Conservation (phyloP, 2,888 invertebrate genomes). For the Cephalotes varians region DNA sequence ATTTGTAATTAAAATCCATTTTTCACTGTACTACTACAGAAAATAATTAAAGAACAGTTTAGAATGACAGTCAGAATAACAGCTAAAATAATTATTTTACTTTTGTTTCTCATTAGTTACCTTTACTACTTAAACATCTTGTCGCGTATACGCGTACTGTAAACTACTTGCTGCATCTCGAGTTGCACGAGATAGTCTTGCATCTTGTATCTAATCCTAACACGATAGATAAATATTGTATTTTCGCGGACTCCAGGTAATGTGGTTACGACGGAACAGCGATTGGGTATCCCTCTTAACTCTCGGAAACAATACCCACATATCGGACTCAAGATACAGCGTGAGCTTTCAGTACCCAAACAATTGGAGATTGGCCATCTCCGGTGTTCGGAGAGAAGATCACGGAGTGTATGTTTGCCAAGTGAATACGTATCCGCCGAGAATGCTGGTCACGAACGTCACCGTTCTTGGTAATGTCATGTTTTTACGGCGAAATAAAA, state of each 20-base stretch:
- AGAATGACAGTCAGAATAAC: background rate
- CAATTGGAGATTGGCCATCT: constrained; percentile 91
- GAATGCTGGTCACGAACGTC: constrained; percentile 91
- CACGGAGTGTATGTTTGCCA: constrained; percentile 93
- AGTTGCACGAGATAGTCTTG: too few relatives aligned
- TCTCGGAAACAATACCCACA: constrained; percentile 89
- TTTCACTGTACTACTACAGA: background rate
- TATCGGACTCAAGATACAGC: constrained; percentile 89
- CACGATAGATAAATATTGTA: constrained; percentile 1
- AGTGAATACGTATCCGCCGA: constrained; percentile 93
- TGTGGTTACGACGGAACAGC: constrained; percentile 89
- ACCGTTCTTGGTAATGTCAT: constrained; percentile 90
- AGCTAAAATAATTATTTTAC: background rate
- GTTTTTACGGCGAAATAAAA: constrained; percentile 25
- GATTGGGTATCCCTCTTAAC: constrained; percentile 90
- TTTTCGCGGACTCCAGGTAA: constrained; percentile 86
- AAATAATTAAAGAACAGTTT: background rate
- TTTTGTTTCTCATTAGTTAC: background rate
- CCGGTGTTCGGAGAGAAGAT: constrained; percentile 90
- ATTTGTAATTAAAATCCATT: background rate
- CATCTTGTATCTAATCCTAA: constrained; percentile 1
- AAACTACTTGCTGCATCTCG: constrained; percentile 3
- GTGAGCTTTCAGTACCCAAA: constrained; percentile 91
- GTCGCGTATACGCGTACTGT: background rate
- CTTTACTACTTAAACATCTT: background rate